A percentile compares a stretch with the other conserved stretches of the same genome.
phyloP scores from a whole-genome alignment of 2,113 vertebrate species.

The Lamprologus sp. region DNA sequence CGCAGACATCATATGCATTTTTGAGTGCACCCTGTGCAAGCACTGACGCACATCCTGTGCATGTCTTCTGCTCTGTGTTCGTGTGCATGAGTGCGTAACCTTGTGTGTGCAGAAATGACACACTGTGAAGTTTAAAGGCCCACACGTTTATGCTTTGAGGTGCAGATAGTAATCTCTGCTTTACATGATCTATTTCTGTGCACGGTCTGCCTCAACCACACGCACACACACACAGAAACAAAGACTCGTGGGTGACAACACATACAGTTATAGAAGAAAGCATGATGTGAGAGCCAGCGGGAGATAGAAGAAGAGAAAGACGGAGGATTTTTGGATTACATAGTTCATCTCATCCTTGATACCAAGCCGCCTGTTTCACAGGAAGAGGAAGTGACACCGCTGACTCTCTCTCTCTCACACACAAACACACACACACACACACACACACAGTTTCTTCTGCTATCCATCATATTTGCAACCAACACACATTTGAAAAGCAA shows the following conservation, averaged over 20 bases:
- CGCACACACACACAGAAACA: neutral
- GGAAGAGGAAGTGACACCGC: slow-evolving; percentile 41
- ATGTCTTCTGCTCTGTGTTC: neutral
- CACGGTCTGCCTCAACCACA: neutral
- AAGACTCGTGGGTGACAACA: neutral
- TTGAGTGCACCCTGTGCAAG: neutral
- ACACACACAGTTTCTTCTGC: neutral
- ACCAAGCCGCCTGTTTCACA: neutral
- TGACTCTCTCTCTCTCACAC: neutral
- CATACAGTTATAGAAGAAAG: neutral
- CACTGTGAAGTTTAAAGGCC: neutral
- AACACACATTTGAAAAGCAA: neutral
- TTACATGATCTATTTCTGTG: slow-evolving; percentile 46
- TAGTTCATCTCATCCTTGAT: neutral
- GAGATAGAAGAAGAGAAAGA: neutral
- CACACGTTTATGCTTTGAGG: neutral
- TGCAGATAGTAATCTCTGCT: slow-evolving; percentile 27
- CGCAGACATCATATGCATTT: neutral
- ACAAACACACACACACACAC: neutral
- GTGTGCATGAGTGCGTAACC: neutral
- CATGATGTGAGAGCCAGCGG: neutral
- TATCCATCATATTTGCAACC: neutral
- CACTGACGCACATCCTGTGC: slow-evolving; percentile 22
- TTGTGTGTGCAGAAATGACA: neutral
- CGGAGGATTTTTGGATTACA: neutral